Evolutionary conservation across 2,888 invertebrate genomes (phyloP), one percentile per base, ranked within the genome.

Genomic region (Hypena proboscidalis): DNA sequence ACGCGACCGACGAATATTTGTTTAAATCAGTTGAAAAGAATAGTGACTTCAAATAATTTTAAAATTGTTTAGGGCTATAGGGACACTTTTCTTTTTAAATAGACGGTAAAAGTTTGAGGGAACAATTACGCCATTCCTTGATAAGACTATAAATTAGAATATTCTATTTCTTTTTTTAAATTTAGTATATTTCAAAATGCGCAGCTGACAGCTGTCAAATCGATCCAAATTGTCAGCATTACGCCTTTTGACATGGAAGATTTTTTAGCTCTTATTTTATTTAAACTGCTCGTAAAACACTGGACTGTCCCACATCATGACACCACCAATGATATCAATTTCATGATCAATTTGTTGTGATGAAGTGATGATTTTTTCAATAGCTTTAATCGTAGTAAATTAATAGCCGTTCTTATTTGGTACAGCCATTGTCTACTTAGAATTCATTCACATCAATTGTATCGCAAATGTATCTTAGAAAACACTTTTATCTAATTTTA

Each of bases 331-430:
- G 2, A 17, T 13, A 25, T 20, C n/a, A 15, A 29, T 20, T 19
- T 21, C 21, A 15, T 9, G n/a, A n/a, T n/a, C 31, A 39, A 47
- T 45, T 32, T 43, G 19, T 41, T 54, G 25, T 34, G 30, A 43
- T 26, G 19, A 30, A 41, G 27, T 38, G 52, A 52, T 45, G 45
- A 48, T 38, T 46, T 59, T 60, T 47, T 29, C 15, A 48, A 38
- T 32, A 39, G 27, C 11, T 30, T 21, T 41, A 48, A 63, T 67
- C 63, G 41, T 53, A 21, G n/a, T n/a, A n/a, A n/a, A 20, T 59
- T 56, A 53, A 59, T 61, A 39, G 45, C 25, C 9, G 14, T 39
- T 22, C 46, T 51, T 22, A 17, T 17, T 17, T 17, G 17, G 47
- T 22, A 35, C 41, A 35, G 34, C 27, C 33, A 45, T 11, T 31